Evolutionary conservation across 2,113 vertebrate genomes (phyloP).

Genomic region (Sinocyclocheilus anophthalmus): DNA sequence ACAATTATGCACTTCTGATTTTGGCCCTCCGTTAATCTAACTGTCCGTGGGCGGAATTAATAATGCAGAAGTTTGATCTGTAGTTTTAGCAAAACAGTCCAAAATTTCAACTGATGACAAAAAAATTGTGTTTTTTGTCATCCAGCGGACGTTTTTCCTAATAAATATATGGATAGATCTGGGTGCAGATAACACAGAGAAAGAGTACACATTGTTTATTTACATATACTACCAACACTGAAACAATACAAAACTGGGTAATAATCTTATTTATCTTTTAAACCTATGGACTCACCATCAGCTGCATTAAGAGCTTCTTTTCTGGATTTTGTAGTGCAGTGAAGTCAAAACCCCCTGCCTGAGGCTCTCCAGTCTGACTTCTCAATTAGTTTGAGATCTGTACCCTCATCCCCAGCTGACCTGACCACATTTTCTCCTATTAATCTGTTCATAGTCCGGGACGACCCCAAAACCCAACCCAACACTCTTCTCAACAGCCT

Average conservation of each 20-base stretch:
- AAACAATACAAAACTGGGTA: neutral
- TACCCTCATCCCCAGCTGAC: constrained; percentile 2
- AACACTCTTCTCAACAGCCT: neutral
- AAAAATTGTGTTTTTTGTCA: no score
- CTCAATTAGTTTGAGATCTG: constrained; percentile 4
- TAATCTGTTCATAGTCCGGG: neutral
- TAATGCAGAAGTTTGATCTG: no score
- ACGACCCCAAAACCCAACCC: neutral
- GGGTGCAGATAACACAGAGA: no score
- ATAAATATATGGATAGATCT: no score
- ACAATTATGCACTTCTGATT: no score
- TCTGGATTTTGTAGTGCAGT: neutral
- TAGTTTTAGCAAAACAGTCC: no score
- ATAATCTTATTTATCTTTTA: neutral
- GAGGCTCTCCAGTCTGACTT: neutral
- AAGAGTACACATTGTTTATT: no score
- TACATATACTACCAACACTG: no score
- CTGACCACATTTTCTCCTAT: neutral
- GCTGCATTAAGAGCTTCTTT: neutral
- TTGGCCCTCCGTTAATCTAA: no score
- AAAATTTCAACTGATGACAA: no score
- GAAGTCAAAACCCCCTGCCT: neutral
- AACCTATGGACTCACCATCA: neutral
- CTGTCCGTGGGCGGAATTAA: no score
- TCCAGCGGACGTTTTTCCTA: no score